Percentiles rank a stretch among this genome's conserved stretches.
These are phyloP conservation scores for Parnassius smintheus DNA, from an alignment of 2,888 invertebrate genomes.

Conservation along the genomic window DNA sequence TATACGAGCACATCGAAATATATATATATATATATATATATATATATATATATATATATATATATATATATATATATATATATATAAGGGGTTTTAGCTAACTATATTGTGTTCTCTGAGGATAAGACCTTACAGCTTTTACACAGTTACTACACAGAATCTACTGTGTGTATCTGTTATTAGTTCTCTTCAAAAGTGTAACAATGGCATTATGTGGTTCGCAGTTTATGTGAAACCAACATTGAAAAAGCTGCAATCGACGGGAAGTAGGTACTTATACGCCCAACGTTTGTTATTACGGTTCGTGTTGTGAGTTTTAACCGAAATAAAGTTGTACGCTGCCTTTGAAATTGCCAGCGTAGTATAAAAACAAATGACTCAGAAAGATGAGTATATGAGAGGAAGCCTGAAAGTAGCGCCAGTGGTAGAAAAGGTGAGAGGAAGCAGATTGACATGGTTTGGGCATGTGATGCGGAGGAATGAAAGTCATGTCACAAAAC, in stretches of 20 bases:
- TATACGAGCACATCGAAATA: no score
- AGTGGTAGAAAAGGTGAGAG: no score
- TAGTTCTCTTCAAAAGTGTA: conserved; percentile 61
- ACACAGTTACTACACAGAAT: no score
- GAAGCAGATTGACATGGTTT: no score
- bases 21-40: no score
- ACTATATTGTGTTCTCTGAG: conserved; percentile 24
- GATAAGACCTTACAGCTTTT: conserved; percentile 35
- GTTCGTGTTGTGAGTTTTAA: conserved; percentile 20
- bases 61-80: no score
- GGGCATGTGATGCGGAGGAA: no score
- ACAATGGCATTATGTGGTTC: conserved; percentile 62
- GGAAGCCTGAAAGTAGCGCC: no score
- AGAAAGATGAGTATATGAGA: not conserved
- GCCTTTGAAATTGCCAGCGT: conserved; percentile 8
- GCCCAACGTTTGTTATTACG: conserved; percentile 25
- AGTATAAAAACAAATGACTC: conserved; percentile 9
- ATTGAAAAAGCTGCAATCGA: conserved; percentile 37
- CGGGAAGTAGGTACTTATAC: conserved; percentile 28
- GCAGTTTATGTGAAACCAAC: conserved; percentile 48
- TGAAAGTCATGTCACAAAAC: no score
- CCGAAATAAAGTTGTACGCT: conserved; percentile 18
- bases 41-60: no score
- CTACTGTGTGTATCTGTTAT: no score
- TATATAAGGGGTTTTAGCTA: conserved; percentile 12